Evolutionary conservation across 2,888 invertebrate species (phyloP), one percentile per base, ranked within the genome.

Genomic region (Halocaridina rubra): DNA sequence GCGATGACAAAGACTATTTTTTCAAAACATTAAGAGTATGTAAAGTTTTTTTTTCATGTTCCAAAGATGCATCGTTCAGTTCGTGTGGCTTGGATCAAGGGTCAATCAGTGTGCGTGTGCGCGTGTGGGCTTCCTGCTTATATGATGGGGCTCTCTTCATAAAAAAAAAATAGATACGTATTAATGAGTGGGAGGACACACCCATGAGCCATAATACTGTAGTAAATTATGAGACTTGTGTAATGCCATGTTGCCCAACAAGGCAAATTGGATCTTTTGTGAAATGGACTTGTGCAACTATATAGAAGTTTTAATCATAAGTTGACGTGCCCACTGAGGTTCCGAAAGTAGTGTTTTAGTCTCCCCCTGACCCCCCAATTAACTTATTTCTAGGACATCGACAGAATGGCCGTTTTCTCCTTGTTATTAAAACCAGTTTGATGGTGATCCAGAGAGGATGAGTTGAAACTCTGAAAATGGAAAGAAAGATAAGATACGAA

Each of bases 251-350:
- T n/a, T 61, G 59, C 59, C 77, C 32, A 59, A 19, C 59, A 19
- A 77, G 46, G 33, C 57, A 77, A 32, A 77, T 61, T 77, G 77
- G 39, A 33, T 72, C n/a, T 77, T 72, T 80, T 59, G 32, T 80
- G 80, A 32, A n/a, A 72, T 72, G 80, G 80, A 80, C 71, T 72
- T 80, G 67, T 80, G 80, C 72, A 69, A 74, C 39, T 80, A 72
- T 80, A 80, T 27, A 67, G 30, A 27, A 29, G 59, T 57, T 59
- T 80, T 80, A 80, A 80, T 22, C 80, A 80, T 80, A 80, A 80
- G 80, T 80, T 72, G 59, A 80, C 80, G 80, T 80, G 32, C 71
- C 80, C 80, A 59, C 72, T 16, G 46, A 77, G 61, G 80, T 80
- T 80, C 72, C 72, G 72, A 80, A n/a, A 4, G 39, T 80, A 80